Evolutionary conservation across 2,888 invertebrate species (phyloP).

Genomic region (Nasonia oneida): DNA sequence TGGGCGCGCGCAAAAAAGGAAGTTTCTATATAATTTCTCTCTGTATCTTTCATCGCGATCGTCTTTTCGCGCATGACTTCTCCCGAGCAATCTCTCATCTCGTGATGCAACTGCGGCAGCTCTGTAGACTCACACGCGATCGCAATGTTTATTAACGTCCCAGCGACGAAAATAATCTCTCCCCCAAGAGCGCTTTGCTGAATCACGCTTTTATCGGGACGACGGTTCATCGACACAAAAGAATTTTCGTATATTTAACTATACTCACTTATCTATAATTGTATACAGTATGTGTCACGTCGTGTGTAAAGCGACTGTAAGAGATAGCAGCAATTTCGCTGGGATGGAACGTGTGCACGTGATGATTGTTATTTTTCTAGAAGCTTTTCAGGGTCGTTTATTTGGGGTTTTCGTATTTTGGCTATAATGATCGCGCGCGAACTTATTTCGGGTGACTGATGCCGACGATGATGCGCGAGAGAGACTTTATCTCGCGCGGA

Average conservation of each 20-base stretch:
- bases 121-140: neutral
- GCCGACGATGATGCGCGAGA: too few relatives aligned
- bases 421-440: neutral
- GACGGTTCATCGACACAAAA: slow-evolving; percentile 48
- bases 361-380: too few relatives aligned
- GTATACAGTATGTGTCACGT: too few relatives aligned
- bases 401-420: too few relatives aligned
- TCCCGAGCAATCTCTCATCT: neutral
- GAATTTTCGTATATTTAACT: slow-evolving; percentile 36
- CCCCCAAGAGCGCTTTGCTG: neutral
- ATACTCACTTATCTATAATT: slow-evolving; percentile 21
- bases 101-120: slow-evolving; percentile 5
- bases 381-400: neutral
- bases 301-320: neutral
- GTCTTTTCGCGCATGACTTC: neutral
- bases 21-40: too few relatives aligned
- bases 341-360: neutral
- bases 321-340: neutral
- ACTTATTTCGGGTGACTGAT: neutral
- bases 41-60: neutral
- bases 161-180: slow-evolving; percentile 36
- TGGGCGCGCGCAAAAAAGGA: too few relatives aligned
- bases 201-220: slow-evolving; percentile 15
- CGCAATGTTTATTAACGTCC: slow-evolving; percentile 20
- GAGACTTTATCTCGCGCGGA: neutral